phyloP scores from a whole-genome alignment of 2,797 vertebrate species.

The Pipistrellus nathusii region DNA sequence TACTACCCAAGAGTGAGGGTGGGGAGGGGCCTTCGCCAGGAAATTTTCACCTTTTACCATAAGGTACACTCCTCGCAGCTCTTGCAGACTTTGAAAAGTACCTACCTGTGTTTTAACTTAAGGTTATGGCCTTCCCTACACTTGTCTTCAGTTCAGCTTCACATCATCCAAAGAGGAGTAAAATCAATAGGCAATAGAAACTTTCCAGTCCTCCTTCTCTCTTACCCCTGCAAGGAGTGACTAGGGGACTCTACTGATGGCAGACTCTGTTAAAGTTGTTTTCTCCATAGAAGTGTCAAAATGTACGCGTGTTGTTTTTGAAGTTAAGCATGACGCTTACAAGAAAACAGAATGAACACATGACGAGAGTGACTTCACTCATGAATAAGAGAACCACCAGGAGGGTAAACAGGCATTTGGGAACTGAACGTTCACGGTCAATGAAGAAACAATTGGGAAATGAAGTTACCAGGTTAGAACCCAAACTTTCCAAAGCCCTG shows the following conservation, averaged over 20 bases:
- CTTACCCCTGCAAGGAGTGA: conserved; percentile 3
- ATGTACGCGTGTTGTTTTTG: neutral
- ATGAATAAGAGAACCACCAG: neutral
- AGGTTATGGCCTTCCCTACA: neutral
- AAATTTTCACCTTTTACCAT: neutral
- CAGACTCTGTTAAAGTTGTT: neutral
- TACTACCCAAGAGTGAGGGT: neutral
- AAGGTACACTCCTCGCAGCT: neutral
- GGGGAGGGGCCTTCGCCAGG: neutral
- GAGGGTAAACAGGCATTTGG: neutral
- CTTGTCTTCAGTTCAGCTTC: neutral
- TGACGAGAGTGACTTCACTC: neutral
- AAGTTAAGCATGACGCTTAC: neutral
- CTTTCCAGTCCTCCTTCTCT: neutral
- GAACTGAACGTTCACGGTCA: neutral
- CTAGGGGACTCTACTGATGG: neutral
- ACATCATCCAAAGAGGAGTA: neutral
- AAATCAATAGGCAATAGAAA: neutral
- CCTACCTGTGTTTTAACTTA: neutral
- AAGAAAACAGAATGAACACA: neutral
- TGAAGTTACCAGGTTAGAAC: neutral
- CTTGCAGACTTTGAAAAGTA: neutral
- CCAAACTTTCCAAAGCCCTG: neutral
- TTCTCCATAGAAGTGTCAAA: neutral
- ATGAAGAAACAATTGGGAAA: neutral